Conservation (phyloP, 2,113 vertebrate species). For the Lates calcarifer region DNA sequence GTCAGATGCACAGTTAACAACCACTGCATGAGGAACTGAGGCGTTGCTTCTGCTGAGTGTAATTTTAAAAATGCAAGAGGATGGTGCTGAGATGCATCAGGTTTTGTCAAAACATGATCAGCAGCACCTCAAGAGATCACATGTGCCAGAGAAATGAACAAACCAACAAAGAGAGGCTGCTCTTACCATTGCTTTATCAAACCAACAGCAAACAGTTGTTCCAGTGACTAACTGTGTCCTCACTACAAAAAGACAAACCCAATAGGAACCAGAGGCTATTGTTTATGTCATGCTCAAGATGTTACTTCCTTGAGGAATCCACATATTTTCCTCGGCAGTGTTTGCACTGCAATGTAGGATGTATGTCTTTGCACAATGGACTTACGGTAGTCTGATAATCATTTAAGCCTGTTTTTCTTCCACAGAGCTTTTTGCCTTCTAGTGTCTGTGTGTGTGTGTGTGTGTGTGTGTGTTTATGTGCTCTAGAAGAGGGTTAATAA, state of each 20-base stretch:
- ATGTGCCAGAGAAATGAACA: not conserved
- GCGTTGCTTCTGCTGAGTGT: not conserved
- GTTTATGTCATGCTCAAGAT: conserved; percentile 70
- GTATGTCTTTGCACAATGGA: conserved; percentile 60
- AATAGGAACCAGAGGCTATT: conserved; percentile 50
- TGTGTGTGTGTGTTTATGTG: conserved; percentile 8
- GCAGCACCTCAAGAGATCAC: not conserved
- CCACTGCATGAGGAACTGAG: not conserved
- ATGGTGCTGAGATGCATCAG: not conserved
- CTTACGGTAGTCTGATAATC: conserved; percentile 80
- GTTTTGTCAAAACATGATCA: not conserved
- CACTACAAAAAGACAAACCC: not conserved
- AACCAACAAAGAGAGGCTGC: not conserved
- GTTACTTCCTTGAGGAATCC: conserved; percentile 53
- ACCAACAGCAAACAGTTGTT: not conserved
- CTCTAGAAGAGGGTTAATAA: conserved; percentile 65
- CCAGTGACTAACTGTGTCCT: conserved; percentile 12
- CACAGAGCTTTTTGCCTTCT: conserved; percentile 50
- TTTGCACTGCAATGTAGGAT: conserved; percentile 66
- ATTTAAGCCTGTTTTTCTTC: conserved; percentile 77
- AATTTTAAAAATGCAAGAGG: not conserved
- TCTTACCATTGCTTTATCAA: not conserved
- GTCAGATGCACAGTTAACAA: not conserved
- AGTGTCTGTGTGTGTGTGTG: conserved; percentile 40
- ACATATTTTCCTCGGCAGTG: conserved; percentile 61